Conservation (phyloP, 2,113 vertebrate genomes). For the Burhinus oedicnemus region DNA sequence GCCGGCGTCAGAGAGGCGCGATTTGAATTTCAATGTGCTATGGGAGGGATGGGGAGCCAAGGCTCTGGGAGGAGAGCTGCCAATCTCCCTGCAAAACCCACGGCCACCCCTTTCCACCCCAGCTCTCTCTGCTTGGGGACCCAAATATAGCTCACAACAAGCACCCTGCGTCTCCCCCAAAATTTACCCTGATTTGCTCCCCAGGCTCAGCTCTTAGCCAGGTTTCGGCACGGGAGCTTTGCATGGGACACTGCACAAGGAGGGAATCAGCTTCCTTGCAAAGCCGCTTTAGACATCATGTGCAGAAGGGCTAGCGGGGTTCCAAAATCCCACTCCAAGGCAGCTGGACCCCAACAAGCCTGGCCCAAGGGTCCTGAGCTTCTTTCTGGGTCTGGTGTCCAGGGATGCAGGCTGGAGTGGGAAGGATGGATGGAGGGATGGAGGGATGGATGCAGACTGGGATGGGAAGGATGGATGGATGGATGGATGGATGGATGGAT, state of each 20-base stretch:
- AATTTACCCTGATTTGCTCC: neutral
- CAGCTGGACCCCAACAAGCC: neutral
- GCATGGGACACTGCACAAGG: neutral
- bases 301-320: neutral
- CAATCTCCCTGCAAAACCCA: neutral
- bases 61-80: neutral
- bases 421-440: neutral
- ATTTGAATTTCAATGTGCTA: constrained; percentile 47
- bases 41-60: neutral
- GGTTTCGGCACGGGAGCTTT: rapidly evolving
- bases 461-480: neutral
- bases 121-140: neutral
- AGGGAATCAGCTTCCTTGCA: neutral
- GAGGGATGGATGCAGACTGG: neutral
- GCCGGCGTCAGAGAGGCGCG: neutral
- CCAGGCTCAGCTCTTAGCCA: too few species aligned
- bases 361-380: neutral
- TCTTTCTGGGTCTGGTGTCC: neutral
- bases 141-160: neutral
- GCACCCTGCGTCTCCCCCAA: neutral
- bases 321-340: neutral
- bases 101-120: neutral
- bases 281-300: neutral
- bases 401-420: neutral
- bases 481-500: neutral